Evolutionary conservation across 1,140 invertebrate species (phyloP), one percentile per base, ranked within the genome.

Genomic region (Triops longicaudatus): DNA sequence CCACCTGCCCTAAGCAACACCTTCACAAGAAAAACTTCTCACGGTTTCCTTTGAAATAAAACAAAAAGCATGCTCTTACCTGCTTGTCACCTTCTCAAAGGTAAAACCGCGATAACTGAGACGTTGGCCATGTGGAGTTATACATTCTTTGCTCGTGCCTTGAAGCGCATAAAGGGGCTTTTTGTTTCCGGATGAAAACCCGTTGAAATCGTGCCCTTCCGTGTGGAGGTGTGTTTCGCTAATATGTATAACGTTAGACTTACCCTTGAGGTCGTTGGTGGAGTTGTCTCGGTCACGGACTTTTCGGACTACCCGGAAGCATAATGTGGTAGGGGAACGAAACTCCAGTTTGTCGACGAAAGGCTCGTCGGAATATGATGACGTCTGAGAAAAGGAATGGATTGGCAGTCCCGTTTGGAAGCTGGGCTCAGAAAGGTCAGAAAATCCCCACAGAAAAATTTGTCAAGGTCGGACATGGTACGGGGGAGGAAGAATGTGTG

Each of bases 151-250:
- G 22, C 50, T 63, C 50, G 5, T 63, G 50, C 14, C 50, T 22
- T 37, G 2, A 37, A 63, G 50, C 50, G 22, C 14, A 22, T 14
- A 63, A 22, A 63, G 17, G 1, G 31, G n/a, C n/a, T 2, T 22
- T 17, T 17, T n/a, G 50, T 17, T 63, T 63, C 50, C 50, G 50
- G 50, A 63, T 63, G 14, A 63, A 63, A 63, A 63, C 50, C 50
- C 50, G 50, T 63, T 63, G 50, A n/a, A 37, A 22, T 63, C 17
- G 50, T n/a, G 50, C 50, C 50, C 50, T 63, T 63, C 50, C 50
- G 50, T 63, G 50, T 63, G 50, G 50, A 63, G 50, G 50, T 63
- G 50, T 63, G 50, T 63, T 63, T 17, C 14, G 50, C 50, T 63
- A 22, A 63, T n/a, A 6, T 63, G 14, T 22, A 17, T 63, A 63